These are phyloP conservation scores for Chaetodon trifasciatus DNA, from an alignment of 2,797 vertebrate species.

Conservation along the genomic window DNA sequence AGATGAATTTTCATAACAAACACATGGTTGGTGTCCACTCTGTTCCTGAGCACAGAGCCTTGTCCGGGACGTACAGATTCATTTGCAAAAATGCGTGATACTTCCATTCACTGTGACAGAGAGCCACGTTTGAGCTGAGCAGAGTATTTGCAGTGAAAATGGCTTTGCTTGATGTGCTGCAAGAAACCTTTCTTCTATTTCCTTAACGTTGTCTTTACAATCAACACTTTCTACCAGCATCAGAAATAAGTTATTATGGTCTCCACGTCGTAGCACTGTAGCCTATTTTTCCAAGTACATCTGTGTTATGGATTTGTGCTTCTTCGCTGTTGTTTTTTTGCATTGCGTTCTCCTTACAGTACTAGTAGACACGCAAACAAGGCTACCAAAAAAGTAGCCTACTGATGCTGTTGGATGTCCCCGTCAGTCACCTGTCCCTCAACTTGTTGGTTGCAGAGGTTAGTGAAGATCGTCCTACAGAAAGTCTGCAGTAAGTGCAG, in stretches of 20 bases:
- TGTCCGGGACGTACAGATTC: conserved; percentile 10
- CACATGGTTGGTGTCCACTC: not conserved
- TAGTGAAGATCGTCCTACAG: not conserved
- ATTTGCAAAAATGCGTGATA: not conserved
- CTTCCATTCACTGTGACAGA: conserved; percentile 6
- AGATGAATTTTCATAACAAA: conserved; percentile 18
- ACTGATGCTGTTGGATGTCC: not conserved
- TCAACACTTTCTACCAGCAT: not conserved
- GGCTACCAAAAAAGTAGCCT: not conserved
- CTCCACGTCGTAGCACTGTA: not conserved
- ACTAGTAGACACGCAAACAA: not conserved
- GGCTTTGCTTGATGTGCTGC: not conserved
- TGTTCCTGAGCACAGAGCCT: not conserved
- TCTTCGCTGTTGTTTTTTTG: not conserved
- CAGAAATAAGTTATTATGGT: not conserved
- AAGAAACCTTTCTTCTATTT: not conserved
- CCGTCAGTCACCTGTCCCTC: not conserved
- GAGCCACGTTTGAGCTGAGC: not conserved
- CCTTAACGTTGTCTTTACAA: not conserved
- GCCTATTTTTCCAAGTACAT: not conserved
- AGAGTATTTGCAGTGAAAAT: not conserved
- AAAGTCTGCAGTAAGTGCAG: not conserved
- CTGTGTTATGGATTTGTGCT: not conserved
- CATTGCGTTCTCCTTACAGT: not conserved
- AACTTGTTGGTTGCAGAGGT: not conserved